phyloP scores from a whole-genome alignment of 2,797 vertebrate genomes.

The Echiichthys vipera region DNA sequence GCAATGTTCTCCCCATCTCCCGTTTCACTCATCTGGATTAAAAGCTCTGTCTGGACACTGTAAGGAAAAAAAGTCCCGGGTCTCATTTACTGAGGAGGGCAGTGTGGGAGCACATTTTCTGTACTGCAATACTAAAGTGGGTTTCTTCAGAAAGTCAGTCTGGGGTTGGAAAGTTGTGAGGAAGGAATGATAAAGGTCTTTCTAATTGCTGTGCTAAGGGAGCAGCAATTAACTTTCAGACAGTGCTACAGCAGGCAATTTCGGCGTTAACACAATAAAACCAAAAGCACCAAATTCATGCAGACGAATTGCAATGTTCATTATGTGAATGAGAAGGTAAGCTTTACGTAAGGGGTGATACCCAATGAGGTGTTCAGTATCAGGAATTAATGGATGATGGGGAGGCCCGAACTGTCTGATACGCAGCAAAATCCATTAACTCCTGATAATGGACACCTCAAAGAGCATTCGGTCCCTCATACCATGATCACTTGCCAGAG shows the following conservation, averaged over 20 bases:
- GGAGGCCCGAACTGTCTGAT: too few species aligned
- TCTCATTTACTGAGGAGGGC: slow-evolving; percentile 7
- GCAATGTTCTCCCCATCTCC: slow-evolving; percentile 10
- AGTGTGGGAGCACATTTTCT: slow-evolving; percentile 14
- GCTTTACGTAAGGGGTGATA: too few species aligned
- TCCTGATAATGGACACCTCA: too few species aligned
- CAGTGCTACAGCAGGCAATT: slow-evolving; percentile 6
- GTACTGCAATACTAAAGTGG: slow-evolving; percentile 23
- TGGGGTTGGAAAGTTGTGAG: slow-evolving; percentile 5
- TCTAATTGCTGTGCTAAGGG: slow-evolving; percentile 23
- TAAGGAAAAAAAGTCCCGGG: slow-evolving; percentile 21
- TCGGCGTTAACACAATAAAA: neutral
- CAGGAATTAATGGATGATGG: too few species aligned
- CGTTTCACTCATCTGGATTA: slow-evolving; percentile 6
- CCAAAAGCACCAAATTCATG: neutral
- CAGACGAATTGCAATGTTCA: neutral
- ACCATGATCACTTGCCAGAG: too few species aligned
- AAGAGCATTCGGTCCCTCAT: too few species aligned
- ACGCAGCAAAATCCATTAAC: too few species aligned
- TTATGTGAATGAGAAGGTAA: neutral
- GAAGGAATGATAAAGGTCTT: slow-evolving; percentile 7
- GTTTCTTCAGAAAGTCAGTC: slow-evolving; percentile 24
- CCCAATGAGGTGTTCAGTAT: too few species aligned
- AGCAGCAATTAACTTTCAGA: slow-evolving; percentile 34
- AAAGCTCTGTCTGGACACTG: slow-evolving; percentile 1